phyloP scores from a whole-genome alignment of 1,140 invertebrate species.

The Drosophila leontia region DNA sequence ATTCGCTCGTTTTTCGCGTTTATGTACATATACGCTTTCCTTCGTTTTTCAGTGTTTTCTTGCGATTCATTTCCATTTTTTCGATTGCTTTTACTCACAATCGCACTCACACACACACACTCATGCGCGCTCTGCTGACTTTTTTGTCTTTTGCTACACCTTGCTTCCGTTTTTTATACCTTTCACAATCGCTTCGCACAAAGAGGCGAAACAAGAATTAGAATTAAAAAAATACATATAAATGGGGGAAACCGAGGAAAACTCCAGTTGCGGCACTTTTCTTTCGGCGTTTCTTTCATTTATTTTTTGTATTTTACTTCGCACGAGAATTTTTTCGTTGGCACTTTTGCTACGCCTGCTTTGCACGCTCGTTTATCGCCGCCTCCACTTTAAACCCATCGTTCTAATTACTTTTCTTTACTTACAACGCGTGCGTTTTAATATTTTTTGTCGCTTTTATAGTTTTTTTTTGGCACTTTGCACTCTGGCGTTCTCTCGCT shows the following conservation, averaged over 20 bases:
- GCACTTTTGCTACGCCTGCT: conserved; percentile 52
- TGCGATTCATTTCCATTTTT: conserved; percentile 70
- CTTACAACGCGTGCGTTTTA: conserved; percentile 49
- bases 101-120: conserved; percentile 56
- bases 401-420: conserved; percentile 65
- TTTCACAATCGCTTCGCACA: conserved; percentile 47
- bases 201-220: conserved; percentile 41
- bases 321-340: conserved; percentile 19
- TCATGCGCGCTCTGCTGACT: conserved; percentile 61
- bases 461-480: conserved; percentile 46
- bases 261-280: conserved; percentile 28
- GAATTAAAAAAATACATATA: conserved; percentile 7
- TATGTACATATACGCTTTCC: conserved; percentile 58
- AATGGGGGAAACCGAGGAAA: conserved; percentile 13
- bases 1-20: conserved; percentile 26
- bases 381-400: conserved; percentile 44
- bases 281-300: conserved; percentile 34
- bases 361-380: conserved; percentile 2
- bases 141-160: conserved; percentile 75
- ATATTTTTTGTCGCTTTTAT: conserved; percentile 29
- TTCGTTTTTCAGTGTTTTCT: conserved; percentile 62
- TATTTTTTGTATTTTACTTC: conserved; percentile 16
- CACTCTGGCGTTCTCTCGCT: conserved; percentile 25
- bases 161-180: conserved; percentile 77
- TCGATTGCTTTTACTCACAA: conserved; percentile 74